Evolutionary conservation across 2,113 vertebrate genomes (phyloP), one percentile per base, ranked within the genome.

Genomic region (Oncorhynchus tshawytscha): DNA sequence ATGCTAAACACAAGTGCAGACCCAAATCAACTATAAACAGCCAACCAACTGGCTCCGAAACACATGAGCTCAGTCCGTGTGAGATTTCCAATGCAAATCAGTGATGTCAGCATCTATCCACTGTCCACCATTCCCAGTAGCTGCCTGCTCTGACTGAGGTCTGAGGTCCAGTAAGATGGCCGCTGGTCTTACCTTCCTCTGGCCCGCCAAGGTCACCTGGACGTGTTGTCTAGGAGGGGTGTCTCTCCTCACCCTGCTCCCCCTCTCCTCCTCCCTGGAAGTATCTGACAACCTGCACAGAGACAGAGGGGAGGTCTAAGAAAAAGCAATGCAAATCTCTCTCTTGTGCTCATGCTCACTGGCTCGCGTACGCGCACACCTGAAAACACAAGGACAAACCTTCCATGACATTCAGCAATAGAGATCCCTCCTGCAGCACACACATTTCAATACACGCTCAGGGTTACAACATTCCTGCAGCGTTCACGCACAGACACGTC

Each of bases 161-260:
- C 3, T 3, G 39, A 39, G 8, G 39, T 45, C 39, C 39, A 11
- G 67, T 60, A 60, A 60, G 20, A 60, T 22, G 60, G 8, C 6
- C 0, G 60, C 20, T 27, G 64, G 68, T 79, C 81, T 70, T 54
- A 92, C 92, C 85, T 85, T 76, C 65, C 22, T 79, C 73, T 60
- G 72, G 73, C 84, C 85, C 13, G 16, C 67, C 24, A 70, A 59
- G 1, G 78, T 77, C 18, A 83, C 80, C 73, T 57, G 57, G 66
- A 82, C 65, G 0, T 22, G 65, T 62, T 51, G 75, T 4, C 15
- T 11, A 1, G 34, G 59, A 7, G 70, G 5, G 5, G 60, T 8
- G 5, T 84, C 85, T 25, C 79, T 76, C 1, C 59, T 68, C n/a
- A 15, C 24, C 27, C 73, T 74, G 9, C 39, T 45, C 8, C 39